Evolutionary conservation across 2,113 vertebrate species (phyloP).

Genomic region (Bothrops jararaca): DNA sequence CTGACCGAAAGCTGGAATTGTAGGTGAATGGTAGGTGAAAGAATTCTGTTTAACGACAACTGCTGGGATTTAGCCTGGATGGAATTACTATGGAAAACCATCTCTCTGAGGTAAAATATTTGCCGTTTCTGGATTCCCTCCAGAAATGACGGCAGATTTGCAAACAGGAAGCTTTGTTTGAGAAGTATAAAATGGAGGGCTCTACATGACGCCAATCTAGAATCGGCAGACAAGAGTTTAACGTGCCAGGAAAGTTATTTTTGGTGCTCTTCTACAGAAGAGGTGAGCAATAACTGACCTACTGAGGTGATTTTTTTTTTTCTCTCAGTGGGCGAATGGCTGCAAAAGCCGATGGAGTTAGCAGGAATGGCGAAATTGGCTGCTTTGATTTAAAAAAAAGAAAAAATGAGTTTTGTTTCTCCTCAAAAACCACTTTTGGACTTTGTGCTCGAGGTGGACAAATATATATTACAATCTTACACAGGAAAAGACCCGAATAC

Average conservation of each 20-base stretch:
- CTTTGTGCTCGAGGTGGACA: background rate
- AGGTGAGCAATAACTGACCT: background rate
- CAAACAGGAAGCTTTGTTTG: background rate
- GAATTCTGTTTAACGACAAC: no score
- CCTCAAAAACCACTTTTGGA: background rate
- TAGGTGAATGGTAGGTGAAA: background rate
- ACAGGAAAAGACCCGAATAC: no score
- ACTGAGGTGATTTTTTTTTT: background rate
- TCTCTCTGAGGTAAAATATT: background rate
- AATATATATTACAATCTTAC: background rate
- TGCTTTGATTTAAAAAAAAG: background rate
- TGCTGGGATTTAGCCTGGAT: background rate
- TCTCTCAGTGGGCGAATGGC: background rate
- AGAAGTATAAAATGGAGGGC: background rate
- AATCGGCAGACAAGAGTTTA: background rate
- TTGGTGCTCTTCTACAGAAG: background rate
- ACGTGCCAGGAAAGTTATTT: background rate
- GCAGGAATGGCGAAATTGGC: background rate
- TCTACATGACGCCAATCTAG: background rate
- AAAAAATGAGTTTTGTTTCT: background rate
- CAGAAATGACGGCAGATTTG: background rate
- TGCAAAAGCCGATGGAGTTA: background rate
- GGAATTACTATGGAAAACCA: background rate
- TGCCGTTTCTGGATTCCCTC: background rate
- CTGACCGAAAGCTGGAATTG: background rate